phyloP scores from a whole-genome alignment of 2,113 vertebrate genomes.

The Turdus rufiventris region DNA sequence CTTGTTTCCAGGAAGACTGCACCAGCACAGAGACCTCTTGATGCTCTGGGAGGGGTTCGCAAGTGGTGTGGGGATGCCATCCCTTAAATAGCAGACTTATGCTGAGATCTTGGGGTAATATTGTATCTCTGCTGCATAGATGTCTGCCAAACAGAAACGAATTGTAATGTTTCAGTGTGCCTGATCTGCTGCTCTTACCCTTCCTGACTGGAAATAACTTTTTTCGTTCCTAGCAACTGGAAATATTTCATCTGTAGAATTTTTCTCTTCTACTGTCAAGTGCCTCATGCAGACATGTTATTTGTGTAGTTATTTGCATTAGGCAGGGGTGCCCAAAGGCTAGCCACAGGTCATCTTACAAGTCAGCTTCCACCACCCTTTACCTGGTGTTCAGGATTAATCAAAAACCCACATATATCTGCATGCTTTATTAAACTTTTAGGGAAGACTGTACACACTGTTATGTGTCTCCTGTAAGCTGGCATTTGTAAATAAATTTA shows the following conservation, averaged over 20 bases:
- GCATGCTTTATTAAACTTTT: neutral
- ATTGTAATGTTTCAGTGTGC: constrained; percentile 23
- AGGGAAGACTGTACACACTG: neutral
- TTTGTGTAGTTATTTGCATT: neutral
- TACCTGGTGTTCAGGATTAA: neutral
- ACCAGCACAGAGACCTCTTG: constrained; percentile 21
- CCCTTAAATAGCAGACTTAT: constrained; percentile 20
- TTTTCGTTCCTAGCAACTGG: constrained; percentile 42
- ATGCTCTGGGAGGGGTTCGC: constrained; percentile 39
- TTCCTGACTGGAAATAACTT: constrained; percentile 45
- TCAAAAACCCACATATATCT: neutral
- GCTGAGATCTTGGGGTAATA: constrained; percentile 47
- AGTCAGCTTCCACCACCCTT: neutral
- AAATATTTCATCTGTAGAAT: constrained; percentile 24
- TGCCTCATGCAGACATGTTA: neutral
- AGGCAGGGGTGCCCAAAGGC: constrained; percentile 50
- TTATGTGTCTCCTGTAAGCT: neutral
- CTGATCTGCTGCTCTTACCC: neutral
- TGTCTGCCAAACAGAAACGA: neutral
- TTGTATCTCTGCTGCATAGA: neutral
- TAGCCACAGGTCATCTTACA: constrained; percentile 13
- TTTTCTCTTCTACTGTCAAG: constrained; percentile 39
- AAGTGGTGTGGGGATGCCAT: constrained; percentile 34
- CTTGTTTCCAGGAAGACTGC: constrained; percentile 67
- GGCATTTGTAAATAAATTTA: neutral